phyloP scores from a whole-genome alignment of 2,888 invertebrate genomes.

The Nysson spinosus region DNA sequence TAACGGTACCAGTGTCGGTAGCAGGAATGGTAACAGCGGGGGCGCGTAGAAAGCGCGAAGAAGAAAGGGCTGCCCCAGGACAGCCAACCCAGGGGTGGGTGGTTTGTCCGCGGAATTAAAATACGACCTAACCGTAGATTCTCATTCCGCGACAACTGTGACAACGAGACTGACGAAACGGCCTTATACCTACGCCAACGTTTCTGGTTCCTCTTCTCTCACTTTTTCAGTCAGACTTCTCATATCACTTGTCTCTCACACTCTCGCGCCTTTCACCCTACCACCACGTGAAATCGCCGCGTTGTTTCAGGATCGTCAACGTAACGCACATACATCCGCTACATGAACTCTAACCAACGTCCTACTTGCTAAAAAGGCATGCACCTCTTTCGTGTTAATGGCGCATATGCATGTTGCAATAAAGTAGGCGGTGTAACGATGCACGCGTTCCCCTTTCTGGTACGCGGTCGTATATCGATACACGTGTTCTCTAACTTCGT shows the following conservation, averaged over 20 bases:
- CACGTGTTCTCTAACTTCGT: slow-evolving; percentile 31
- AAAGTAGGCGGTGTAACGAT: slow-evolving; percentile 39
- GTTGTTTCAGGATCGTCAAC: slow-evolving; percentile 50
- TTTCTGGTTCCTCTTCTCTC: slow-evolving; percentile 50
- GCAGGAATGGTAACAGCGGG: slow-evolving; percentile 25
- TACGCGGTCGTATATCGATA: slow-evolving; percentile 35
- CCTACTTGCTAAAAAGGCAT: slow-evolving; percentile 15
- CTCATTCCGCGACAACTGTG: slow-evolving; percentile 74
- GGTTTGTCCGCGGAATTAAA: slow-evolving; percentile 75
- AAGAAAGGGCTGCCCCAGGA: slow-evolving; percentile 62
- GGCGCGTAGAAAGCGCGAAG: slow-evolving; percentile 65
- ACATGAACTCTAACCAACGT: slow-evolving; percentile 17
- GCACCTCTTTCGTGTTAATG: slow-evolving; percentile 38
- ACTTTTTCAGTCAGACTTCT: too few relatives aligned
- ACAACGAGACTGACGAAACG: slow-evolving; percentile 75
- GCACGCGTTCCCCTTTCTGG: slow-evolving; percentile 1
- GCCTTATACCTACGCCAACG: slow-evolving; percentile 67
- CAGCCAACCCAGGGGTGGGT: slow-evolving; percentile 53
- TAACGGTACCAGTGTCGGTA: slow-evolving; percentile 38
- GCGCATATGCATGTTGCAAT: slow-evolving; percentile 28
- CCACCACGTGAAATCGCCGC: slow-evolving; percentile 50
- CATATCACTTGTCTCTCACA: too few relatives aligned
- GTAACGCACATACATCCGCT: slow-evolving; percentile 48
- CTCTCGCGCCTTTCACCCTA: slow-evolving; percentile 16
- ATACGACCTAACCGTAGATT: slow-evolving; percentile 76